phyloP scores from a whole-genome alignment of 2,113 vertebrate species.

The Ranitomeya variabilis region DNA sequence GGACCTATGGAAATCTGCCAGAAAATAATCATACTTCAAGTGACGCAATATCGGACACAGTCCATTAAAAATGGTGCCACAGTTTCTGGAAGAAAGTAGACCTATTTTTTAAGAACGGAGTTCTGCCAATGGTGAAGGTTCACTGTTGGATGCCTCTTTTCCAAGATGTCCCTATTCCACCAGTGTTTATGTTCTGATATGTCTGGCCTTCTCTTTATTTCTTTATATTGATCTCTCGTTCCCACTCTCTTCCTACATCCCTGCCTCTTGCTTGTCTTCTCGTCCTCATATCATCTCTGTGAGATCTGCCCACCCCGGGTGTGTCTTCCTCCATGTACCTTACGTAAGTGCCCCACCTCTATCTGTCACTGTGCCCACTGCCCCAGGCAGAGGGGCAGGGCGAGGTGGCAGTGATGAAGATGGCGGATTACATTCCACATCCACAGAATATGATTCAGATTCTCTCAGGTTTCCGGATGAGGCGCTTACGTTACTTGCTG shows the following conservation, averaged over 20 bases:
- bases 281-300: neutral
- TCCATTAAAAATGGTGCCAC: neutral
- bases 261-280: neutral
- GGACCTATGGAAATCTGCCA: neutral
- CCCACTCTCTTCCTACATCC: neutral
- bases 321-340: neutral
- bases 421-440: slow-evolving; percentile 43
- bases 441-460: slow-evolving; percentile 10
- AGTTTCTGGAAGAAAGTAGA: no score
- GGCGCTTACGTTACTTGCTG: neutral
- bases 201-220: no score
- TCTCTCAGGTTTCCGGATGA: neutral
- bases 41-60: neutral
- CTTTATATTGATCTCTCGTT: neutral
- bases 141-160: no score
- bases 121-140: no score
- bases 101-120: no score
- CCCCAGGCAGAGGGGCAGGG: slow-evolving; percentile 4
- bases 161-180: neutral
- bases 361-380: slow-evolving; percentile 32
- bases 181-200: no score
- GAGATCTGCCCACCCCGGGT: slow-evolving; percentile 8
- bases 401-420: slow-evolving; percentile 4
- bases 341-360: slow-evolving; percentile 35
- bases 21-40: neutral